Conservation (phyloP, 1,140 invertebrate genomes). For the Drosophila aff. region DNA sequence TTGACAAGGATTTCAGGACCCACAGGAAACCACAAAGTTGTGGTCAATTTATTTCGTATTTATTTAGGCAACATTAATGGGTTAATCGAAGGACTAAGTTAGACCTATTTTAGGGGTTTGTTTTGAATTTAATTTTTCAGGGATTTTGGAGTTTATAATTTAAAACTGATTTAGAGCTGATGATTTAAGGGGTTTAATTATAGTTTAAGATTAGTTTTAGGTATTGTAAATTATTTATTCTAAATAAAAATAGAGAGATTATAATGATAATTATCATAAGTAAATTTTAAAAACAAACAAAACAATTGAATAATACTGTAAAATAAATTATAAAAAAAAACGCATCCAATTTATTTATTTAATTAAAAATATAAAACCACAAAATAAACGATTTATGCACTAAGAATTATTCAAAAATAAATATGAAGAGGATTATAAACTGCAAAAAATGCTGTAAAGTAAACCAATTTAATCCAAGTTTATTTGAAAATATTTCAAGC, state of each 20-base stretch:
- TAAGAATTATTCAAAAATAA: no score
- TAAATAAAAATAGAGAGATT: no score
- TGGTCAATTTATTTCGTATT: background rate
- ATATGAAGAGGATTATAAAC: background rate
- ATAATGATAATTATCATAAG: no score
- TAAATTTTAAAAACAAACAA: background rate
- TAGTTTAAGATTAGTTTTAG: background rate
- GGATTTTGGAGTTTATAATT: background rate
- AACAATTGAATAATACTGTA: no score
- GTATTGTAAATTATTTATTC: no score
- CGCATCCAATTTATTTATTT: background rate
- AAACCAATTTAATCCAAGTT: background rate
- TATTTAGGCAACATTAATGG: slow-evolving; percentile 9
- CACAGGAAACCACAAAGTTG: background rate
- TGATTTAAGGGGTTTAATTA: background rate
- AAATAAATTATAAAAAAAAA: background rate
- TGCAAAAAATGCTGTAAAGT: background rate
- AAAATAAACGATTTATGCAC: no score
- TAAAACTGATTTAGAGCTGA: no score
- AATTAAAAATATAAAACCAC: background rate
- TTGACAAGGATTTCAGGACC: slow-evolving; percentile 56
- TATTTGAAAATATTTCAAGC: background rate
- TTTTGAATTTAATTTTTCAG: background rate
- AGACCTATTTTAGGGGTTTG: background rate
- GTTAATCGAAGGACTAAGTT: slow-evolving; percentile 16